A percentile compares a stretch with the other conserved stretches of the same genome.
Evolutionary conservation across 2,888 invertebrate genomes (phyloP).

Genomic region (Kryphioiulus occultus): DNA sequence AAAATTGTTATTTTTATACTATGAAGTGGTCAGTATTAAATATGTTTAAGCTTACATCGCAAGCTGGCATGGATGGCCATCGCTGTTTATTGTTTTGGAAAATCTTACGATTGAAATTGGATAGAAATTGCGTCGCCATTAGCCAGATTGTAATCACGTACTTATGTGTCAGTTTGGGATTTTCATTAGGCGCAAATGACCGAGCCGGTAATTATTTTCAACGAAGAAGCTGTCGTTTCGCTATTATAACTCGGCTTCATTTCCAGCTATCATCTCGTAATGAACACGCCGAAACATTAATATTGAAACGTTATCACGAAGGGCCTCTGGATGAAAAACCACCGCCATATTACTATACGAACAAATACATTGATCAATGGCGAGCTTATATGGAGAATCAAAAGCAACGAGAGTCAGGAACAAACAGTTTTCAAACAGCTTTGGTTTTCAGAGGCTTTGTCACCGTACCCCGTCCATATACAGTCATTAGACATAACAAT

Average conservation of each 20-base stretch:
- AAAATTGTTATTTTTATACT: too few relatives aligned
- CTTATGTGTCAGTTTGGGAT: not conserved
- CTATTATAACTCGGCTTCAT: not conserved
- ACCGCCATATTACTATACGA: not conserved
- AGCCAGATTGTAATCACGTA: not conserved
- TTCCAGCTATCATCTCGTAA: constrained; percentile 26
- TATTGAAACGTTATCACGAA: constrained; percentile 20
- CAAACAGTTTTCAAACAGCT: not conserved
- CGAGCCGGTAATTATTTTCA: not conserved
- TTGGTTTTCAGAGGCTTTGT: not conserved
- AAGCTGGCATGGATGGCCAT: too few relatives aligned
- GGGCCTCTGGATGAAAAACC: not conserved
- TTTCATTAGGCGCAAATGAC: constrained; percentile 29
- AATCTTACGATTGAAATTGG: not conserved
- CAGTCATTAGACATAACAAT: not conserved
- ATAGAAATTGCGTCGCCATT: not conserved
- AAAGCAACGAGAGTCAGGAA: not conserved
- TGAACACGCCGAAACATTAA: not conserved
- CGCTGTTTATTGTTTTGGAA: not conserved
- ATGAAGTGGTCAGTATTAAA: too few relatives aligned
- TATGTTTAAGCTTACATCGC: too few relatives aligned
- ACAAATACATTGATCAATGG: not conserved
- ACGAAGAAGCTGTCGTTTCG: constrained; percentile 7
- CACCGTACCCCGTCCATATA: not conserved
- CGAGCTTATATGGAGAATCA: not conserved